Base-by-base conservation (phyloP, 2,113 vertebrate genomes). In the Callipepla squamata region DNA sequence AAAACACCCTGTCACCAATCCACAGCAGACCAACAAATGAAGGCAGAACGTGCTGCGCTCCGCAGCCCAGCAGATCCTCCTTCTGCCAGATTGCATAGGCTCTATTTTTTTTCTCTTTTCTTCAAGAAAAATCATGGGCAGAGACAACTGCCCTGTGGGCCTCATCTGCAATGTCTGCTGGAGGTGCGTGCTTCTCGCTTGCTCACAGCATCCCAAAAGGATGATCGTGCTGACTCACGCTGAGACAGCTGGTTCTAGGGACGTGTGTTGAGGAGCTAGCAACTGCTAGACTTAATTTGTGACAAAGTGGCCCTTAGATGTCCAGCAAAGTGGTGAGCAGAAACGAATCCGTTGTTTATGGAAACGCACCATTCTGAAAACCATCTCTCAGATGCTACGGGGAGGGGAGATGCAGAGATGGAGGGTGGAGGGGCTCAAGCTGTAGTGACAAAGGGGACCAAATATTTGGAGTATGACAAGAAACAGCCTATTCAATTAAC, bases 401-500 rank as follows among this genome's bases (percentile, higher is more conserved):
- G 32, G 65, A 4, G 2, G 18, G 34, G 53, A 45, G 11, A 4
- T 36, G 2, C 17, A 58, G 4, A 3, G 26, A 30, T 1, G 0
- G 8, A 44, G 68, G 10, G 8, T 3, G 9, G 62, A 78, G 38
- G 68, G n/a, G 38, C 79, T 80, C 47, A 7, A 66, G 63, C 44
- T n/a, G 9, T 2, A 28, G 72, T 42, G 80, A 70, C 59, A 87
- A 69, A 38, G 32, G 91, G 87, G 34, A 47, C 55, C 94, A 95
- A 91, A 93, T 91, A 85, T 92, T 92, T 91, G 92, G 87, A 58
- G 57, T 48, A 55, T 4, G 75, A 85, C 59, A 67, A 92, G 84
- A 65, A 89, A 45, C 62, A 93, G 84, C 59, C 80, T 6, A 7
- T 38, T 42, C 70, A 89, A 55, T 89, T 76, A 47, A 85, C 58